phyloP scores from a whole-genome alignment of 2,113 vertebrate genomes.

The Gymnorhina tibicen region DNA sequence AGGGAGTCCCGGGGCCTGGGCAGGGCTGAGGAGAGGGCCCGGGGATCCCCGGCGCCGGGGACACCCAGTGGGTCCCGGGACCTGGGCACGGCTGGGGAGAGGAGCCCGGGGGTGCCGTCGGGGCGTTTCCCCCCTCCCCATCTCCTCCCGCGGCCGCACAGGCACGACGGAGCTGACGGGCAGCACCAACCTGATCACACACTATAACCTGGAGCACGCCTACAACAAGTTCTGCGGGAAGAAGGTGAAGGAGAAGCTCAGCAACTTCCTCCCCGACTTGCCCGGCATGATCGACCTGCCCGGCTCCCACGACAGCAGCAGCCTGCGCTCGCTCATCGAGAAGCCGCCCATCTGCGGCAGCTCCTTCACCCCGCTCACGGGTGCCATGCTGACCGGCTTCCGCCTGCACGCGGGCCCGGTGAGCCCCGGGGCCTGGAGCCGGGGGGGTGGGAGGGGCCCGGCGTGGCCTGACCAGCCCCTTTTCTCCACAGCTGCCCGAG shows the following conservation, averaged over 20 bases:
- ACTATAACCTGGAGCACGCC: slow-evolving; percentile 94
- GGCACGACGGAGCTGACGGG: slow-evolving; percentile 92
- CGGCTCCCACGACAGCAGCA: slow-evolving; percentile 92
- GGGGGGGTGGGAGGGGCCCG: accelerated
- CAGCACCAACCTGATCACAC: slow-evolving; percentile 95
- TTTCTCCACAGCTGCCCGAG: slow-evolving; percentile 83
- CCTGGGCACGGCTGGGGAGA: too few species aligned
- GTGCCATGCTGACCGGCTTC: slow-evolving; percentile 91
- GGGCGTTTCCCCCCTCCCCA: not conserved
- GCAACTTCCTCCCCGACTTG: slow-evolving; percentile 95
- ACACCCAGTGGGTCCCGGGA: too few species aligned
- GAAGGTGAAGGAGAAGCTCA: slow-evolving; percentile 98
- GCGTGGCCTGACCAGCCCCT: not conserved
- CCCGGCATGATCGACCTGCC: slow-evolving; percentile 98
- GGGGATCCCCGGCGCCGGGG: too few species aligned
- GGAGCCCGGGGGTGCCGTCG: too few species aligned
- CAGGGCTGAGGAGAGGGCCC: too few species aligned
- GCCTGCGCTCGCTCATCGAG: slow-evolving; percentile 91
- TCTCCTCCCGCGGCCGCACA: not conserved
- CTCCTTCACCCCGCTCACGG: slow-evolving; percentile 92
- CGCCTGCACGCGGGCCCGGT: slow-evolving; percentile 95
- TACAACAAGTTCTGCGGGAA: slow-evolving; percentile 98
- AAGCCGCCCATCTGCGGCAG: slow-evolving; percentile 94
- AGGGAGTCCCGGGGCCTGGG: too few species aligned
- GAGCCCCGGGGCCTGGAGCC: not conserved